Evolutionary conservation across 2,888 invertebrate genomes (phyloP).

Genomic region (Eumerus sabulonum): DNA sequence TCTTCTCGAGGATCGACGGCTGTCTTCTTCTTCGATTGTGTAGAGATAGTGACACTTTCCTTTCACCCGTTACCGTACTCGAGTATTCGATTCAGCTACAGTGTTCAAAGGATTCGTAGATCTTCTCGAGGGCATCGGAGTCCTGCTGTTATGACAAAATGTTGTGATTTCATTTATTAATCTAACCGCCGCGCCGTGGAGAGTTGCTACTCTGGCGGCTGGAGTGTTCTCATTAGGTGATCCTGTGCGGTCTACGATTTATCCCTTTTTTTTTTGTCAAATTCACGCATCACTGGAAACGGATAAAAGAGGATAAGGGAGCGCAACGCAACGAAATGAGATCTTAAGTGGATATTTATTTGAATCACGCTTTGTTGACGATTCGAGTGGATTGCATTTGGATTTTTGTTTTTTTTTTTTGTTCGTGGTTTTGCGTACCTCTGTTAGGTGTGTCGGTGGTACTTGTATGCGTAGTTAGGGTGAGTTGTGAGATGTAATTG

Average conservation of each 20-base stretch:
- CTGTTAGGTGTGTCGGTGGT: neutral
- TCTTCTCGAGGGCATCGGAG: slow-evolving; percentile 18
- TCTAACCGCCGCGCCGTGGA: slow-evolving; percentile 1
- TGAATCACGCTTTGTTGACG: slow-evolving; percentile 60
- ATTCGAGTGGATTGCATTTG: slow-evolving; percentile 52
- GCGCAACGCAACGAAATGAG: slow-evolving; percentile 37
- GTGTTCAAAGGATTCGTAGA: slow-evolving; percentile 29
- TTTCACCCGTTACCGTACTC: neutral
- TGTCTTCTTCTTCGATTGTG: slow-evolving; percentile 56
- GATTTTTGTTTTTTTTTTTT: no score
- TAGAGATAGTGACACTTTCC: slow-evolving; percentile 52
- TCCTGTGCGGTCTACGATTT: slow-evolving; percentile 43
- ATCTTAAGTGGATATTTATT: slow-evolving; percentile 64
- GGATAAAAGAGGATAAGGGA: slow-evolving; percentile 51
- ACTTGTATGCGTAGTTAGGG: slow-evolving; percentile 16
- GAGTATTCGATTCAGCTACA: no score
- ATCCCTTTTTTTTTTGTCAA: slow-evolving; percentile 48
- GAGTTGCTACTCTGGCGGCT: slow-evolving; percentile 13
- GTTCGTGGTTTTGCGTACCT: slow-evolving; percentile 19
- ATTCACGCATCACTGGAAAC: slow-evolving; percentile 60
- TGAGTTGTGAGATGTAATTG: slow-evolving; percentile 55
- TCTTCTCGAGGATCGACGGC: no score
- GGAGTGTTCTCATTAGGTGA: slow-evolving; percentile 37
- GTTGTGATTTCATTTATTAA: slow-evolving; percentile 63
- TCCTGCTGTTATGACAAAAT: slow-evolving; percentile 52